Evolutionary conservation across 2,888 invertebrate species (phyloP).

Genomic region (Perdita meconis): DNA sequence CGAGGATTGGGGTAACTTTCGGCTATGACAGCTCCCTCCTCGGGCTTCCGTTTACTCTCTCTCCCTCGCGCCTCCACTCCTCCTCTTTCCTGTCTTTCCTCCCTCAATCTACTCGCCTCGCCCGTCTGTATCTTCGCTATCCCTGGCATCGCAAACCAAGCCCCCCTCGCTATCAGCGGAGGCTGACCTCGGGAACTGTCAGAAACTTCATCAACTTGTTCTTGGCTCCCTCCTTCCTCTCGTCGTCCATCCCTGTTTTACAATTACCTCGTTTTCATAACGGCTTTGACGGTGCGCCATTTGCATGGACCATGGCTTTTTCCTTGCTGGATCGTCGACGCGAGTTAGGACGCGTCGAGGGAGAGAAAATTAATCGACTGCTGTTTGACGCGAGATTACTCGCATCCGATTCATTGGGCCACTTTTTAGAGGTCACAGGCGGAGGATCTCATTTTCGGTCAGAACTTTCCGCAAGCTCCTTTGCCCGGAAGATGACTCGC

Average conservation of each 20-base stretch:
- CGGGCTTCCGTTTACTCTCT: conserved; percentile 23
- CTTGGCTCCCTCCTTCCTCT: neutral
- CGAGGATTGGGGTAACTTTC: conserved; percentile 73
- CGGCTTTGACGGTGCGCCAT: neutral
- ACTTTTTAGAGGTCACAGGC: too few species aligned
- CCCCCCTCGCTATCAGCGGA: conserved; percentile 41
- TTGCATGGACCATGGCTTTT: conserved; percentile 13
- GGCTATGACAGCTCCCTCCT: conserved; percentile 65
- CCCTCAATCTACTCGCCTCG: conserved; percentile 20
- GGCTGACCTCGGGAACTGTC: conserved; percentile 57
- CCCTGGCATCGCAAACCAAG: conserved; percentile 49
- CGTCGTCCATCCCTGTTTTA: neutral
- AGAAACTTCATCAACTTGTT: conserved; percentile 46
- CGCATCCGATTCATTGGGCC: too few species aligned
- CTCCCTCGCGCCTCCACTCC: conserved; percentile 9
- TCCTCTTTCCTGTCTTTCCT: conserved; percentile 18
- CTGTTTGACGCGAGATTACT: neutral
- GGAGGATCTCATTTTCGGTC: too few species aligned
- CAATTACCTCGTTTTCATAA: neutral
- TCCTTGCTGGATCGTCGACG: neutral
- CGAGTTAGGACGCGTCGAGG: neutral
- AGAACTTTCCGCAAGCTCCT: too few species aligned
- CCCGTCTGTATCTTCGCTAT: conserved; percentile 45
- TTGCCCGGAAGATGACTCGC: too few species aligned
- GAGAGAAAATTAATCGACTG: conserved; percentile 22